Percentiles rank a stretch among this genome's conserved stretches.
These are phyloP conservation scores for Centruroides vittatus DNA, from an alignment of 1,140 invertebrate genomes.

Conservation along the genomic window DNA sequence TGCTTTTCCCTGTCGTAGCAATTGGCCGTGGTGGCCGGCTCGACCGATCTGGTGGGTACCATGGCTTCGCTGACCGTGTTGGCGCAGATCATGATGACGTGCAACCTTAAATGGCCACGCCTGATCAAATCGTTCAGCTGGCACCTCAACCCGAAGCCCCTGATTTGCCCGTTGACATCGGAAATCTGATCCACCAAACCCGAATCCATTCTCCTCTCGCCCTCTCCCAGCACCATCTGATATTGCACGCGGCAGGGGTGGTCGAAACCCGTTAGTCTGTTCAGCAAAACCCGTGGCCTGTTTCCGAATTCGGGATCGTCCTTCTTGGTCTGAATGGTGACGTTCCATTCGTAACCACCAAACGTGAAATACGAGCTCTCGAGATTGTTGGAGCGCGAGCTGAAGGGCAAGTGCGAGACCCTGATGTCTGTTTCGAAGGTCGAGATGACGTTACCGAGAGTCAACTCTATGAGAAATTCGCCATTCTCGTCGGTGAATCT, in stretches of 20 bases:
- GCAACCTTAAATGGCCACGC: slow-evolving; percentile 15
- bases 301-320: slow-evolving; percentile 11
- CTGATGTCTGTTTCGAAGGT: slow-evolving; percentile 55
- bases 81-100: slow-evolving; percentile 59
- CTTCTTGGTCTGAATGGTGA: slow-evolving; percentile 41
- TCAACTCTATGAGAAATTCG: slow-evolving; percentile 66
- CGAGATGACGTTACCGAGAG: slow-evolving; percentile 58
- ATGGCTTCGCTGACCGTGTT: slow-evolving; percentile 56
- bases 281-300: slow-evolving; percentile 31
- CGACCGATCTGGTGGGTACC: slow-evolving; percentile 26
- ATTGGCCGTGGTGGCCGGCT: slow-evolving; percentile 32
- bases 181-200: slow-evolving; percentile 60
- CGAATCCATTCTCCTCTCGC: slow-evolving; percentile 53
- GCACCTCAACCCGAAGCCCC: slow-evolving; percentile 53
- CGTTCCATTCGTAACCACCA: slow-evolving; percentile 71
- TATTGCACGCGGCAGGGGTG: slow-evolving; percentile 63
- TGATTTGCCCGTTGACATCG: slow-evolving; percentile 54
- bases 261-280: slow-evolving; percentile 63
- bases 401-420: slow-evolving; percentile 33
- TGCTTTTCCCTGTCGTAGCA: slow-evolving; percentile 74
- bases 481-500: slow-evolving; percentile 66
- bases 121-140: slow-evolving; percentile 34
- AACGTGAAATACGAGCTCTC: slow-evolving; percentile 58
- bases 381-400: slow-evolving; percentile 30
- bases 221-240: slow-evolving; percentile 52